Evolutionary conservation across 2,888 invertebrate genomes (phyloP).

Genomic region (Sinotaia quadrata): DNA sequence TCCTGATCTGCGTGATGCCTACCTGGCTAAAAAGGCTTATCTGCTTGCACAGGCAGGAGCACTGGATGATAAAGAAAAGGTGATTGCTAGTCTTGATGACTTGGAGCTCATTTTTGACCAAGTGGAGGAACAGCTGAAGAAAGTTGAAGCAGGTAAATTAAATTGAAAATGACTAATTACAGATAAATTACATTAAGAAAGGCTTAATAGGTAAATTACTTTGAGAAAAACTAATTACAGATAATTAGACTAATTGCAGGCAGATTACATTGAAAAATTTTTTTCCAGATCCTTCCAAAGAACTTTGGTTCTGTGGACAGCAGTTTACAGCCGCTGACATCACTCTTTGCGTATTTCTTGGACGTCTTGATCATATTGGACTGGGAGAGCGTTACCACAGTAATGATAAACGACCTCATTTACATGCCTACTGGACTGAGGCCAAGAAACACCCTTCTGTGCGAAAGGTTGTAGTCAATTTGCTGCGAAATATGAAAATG

Average conservation of each 20-base stretch:
- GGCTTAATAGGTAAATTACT: too few species aligned
- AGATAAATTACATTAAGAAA: too few species aligned
- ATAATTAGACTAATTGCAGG: background rate
- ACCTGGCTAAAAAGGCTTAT: slow-evolving; percentile 32
- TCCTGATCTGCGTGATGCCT: slow-evolving; percentile 44
- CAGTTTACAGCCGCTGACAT: slow-evolving; percentile 58
- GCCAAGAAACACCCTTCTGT: slow-evolving; percentile 31
- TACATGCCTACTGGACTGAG: slow-evolving; percentile 42
- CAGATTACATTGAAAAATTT: too few species aligned
- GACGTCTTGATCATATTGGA: slow-evolving; percentile 46
- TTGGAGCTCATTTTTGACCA: slow-evolving; percentile 47
- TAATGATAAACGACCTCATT: slow-evolving; percentile 46
- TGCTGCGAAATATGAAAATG: slow-evolving; percentile 2
- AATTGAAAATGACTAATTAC: too few species aligned
- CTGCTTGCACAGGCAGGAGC: slow-evolving; percentile 11
- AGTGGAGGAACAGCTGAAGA: slow-evolving; percentile 45
- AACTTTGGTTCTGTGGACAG: slow-evolving; percentile 52
- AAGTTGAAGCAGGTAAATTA: slow-evolving; percentile 47
- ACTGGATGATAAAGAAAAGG: slow-evolving; percentile 35
- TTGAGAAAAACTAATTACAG: background rate
- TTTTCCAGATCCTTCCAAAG: slow-evolving; percentile 37
- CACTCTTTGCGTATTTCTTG: slow-evolving; percentile 42
- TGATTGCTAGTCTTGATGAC: slow-evolving; percentile 37
- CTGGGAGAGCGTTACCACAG: slow-evolving; percentile 30
- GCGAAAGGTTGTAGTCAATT: slow-evolving; percentile 17